These are phyloP conservation scores for Trinorchestia longiramus DNA, from an alignment of 1,140 invertebrate genomes.

Conservation along the genomic window DNA sequence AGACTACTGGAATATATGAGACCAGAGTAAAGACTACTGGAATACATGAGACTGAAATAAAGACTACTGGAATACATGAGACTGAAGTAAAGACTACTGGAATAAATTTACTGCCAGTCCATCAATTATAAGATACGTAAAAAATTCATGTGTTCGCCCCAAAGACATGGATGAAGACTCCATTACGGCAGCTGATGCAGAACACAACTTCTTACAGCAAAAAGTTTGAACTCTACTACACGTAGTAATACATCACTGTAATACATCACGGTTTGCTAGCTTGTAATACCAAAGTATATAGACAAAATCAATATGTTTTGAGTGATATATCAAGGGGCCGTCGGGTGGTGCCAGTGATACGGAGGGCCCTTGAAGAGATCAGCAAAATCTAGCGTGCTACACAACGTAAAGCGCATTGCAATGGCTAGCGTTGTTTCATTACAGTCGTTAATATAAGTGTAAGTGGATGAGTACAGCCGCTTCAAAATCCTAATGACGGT, in stretches of 20 bases:
- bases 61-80: too few relatives aligned
- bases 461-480: slow-evolving; percentile 42
- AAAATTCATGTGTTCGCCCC: too few relatives aligned
- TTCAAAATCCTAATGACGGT: slow-evolving; percentile 35
- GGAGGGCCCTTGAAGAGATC: not conserved
- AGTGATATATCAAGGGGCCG: not conserved
- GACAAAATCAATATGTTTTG: not conserved
- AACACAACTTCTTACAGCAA: not conserved
- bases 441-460: slow-evolving; percentile 17
- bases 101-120: too few relatives aligned
- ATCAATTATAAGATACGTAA: too few relatives aligned
- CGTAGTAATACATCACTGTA: not conserved
- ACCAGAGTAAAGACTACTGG: too few relatives aligned
- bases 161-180: not conserved
- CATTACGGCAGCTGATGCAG: not conserved
- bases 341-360: not conserved
- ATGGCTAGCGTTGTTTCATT: not conserved
- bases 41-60: too few relatives aligned
- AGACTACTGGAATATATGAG: too few relatives aligned
- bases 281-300: slow-evolving; percentile 10
- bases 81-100: too few relatives aligned
- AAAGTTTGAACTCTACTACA: not conserved
- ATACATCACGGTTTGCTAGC: not conserved
- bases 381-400: not conserved
- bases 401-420: not conserved